These are phyloP conservation scores for Hesperophylax magnus DNA, from an alignment of 1,140 invertebrate genomes.

Conservation along the genomic window DNA sequence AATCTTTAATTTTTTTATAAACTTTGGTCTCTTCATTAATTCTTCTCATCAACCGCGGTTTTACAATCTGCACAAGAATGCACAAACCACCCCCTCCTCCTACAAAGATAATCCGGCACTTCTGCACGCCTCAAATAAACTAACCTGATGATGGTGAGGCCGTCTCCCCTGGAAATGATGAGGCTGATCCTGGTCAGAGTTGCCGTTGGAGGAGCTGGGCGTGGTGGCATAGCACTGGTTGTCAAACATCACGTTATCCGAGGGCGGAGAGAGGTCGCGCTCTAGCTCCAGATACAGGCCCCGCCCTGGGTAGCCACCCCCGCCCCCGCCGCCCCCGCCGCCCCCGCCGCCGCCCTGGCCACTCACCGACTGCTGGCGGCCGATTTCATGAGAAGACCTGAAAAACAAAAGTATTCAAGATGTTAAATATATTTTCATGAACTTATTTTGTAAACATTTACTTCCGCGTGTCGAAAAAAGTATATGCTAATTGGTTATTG, in stretches of 20 bases:
- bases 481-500: no score
- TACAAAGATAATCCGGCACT: no score
- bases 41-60: no score
- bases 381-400: conserved; percentile 78
- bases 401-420: not conserved
- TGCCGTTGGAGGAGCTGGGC: conserved; percentile 91
- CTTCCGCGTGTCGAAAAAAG: no score
- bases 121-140: not conserved
- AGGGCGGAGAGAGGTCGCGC: conserved; percentile 87
- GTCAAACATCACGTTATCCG: conserved; percentile 93
- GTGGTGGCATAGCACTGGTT: conserved; percentile 95
- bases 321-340: conserved; percentile 35
- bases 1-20: no score
- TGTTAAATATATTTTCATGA: no score
- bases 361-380: conserved; percentile 61
- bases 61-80: no score
- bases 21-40: no score
- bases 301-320: conserved; percentile 72
- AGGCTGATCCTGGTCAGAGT: conserved; percentile 87
- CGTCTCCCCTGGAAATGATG: conserved; percentile 75
- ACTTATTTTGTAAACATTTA: no score
- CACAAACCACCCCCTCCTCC: no score
- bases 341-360: conserved; percentile 64
- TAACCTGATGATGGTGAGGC: conserved; percentile 59
- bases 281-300: conserved; percentile 89